phyloP scores from a whole-genome alignment of 2,797 vertebrate species.

The Liparis tanakae region DNA sequence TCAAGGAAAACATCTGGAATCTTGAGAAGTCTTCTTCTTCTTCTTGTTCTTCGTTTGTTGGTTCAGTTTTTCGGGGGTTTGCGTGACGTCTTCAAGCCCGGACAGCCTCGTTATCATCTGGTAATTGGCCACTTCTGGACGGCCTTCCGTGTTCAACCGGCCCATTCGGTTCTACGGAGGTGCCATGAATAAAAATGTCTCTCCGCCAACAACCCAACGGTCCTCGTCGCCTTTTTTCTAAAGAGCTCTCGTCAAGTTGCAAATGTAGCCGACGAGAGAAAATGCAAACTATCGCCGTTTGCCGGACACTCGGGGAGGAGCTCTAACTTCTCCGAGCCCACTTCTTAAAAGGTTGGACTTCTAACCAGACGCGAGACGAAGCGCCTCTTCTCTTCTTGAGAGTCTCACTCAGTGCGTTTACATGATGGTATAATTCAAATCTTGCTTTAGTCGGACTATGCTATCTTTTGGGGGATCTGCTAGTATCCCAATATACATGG shows the following conservation, averaged over 20 bases:
- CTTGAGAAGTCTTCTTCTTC: not conserved
- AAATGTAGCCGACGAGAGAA: not conserved
- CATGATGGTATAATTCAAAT: too few relatives aligned
- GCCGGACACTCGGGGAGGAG: not conserved
- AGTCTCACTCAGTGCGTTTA: too few relatives aligned
- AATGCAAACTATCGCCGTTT: not conserved
- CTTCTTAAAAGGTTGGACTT: not conserved
- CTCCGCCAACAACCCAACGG: not conserved
- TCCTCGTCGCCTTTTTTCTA: not conserved
- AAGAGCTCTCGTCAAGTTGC: not conserved
- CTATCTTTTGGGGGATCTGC: too few relatives aligned
- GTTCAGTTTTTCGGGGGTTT: not conserved
- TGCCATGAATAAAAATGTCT: not conserved
- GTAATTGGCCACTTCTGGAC: conserved; percentile 6
- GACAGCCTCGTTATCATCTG: not conserved
- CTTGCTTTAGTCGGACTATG: too few relatives aligned
- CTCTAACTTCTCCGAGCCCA: not conserved
- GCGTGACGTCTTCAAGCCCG: not conserved
- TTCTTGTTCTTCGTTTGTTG: not conserved
- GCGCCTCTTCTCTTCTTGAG: not conserved
- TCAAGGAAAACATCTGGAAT: too few relatives aligned
- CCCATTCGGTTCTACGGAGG: not conserved
- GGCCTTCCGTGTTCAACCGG: not conserved
- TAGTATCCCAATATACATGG: too few relatives aligned
- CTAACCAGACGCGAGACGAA: not conserved